A percentile compares a stretch with the other conserved stretches of the same genome.
Evolutionary conservation across 2,888 invertebrate species (phyloP).

Genomic region (Cyclophora albipunctata): DNA sequence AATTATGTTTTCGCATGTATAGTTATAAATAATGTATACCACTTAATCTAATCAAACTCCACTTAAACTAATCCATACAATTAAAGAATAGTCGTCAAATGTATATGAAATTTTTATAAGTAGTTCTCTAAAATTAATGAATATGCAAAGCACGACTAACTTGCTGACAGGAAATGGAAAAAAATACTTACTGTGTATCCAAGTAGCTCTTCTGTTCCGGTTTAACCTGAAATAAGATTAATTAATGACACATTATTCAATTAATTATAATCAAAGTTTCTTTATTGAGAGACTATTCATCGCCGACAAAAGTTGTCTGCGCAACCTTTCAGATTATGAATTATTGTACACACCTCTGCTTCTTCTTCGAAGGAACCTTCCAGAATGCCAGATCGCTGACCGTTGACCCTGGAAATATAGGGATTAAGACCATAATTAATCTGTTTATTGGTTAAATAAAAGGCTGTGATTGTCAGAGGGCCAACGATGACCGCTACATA

Average conservation of each 20-base stretch:
- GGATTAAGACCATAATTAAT: neutral
- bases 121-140: no score
- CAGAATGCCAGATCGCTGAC: conserved; percentile 32
- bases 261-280: neutral
- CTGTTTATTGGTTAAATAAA: neutral
- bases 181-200: conserved; percentile 48
- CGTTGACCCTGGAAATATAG: conserved; percentile 28
- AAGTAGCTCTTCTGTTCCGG: conserved; percentile 40
- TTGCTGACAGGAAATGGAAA: neutral
- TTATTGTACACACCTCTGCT: conserved; percentile 22
- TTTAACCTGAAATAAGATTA: conserved; percentile 28
- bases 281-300: no score
- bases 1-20: no score
- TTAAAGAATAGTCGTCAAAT: no score
- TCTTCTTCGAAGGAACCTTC: conserved; percentile 23
- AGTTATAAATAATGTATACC: no score
- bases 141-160: no score
- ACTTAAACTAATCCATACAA: no score
- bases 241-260: neutral
- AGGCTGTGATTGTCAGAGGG: neutral
- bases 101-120: no score
- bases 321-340: neutral
- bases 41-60: no score
- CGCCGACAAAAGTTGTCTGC: no score
- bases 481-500: no score